phyloP scores from a whole-genome alignment of 2,888 invertebrate species.

The Synanthedon andrenaeformis region DNA sequence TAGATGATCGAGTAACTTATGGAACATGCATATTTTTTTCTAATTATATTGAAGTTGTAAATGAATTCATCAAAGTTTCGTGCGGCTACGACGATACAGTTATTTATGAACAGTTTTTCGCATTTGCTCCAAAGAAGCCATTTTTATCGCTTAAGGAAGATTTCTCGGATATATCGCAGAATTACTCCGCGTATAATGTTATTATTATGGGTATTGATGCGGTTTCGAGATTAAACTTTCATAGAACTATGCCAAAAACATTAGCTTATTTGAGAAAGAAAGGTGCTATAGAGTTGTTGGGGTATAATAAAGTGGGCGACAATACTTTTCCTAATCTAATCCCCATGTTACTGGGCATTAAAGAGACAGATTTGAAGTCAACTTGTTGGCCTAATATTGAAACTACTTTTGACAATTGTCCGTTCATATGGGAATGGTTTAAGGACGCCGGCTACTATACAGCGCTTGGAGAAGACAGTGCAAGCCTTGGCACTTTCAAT shows the following conservation, averaged over 20 bases:
- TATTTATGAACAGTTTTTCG: conserved; percentile 77
- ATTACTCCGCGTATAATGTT: conserved; percentile 70
- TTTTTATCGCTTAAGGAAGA: conserved; percentile 18
- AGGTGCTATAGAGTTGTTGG: conserved; percentile 81
- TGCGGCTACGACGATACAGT: conserved; percentile 62
- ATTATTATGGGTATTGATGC: conserved; percentile 88
- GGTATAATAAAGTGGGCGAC: conserved; percentile 94
- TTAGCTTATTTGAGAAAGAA: conserved; percentile 71
- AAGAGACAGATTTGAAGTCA: conserved; percentile 72
- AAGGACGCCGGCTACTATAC: conserved; percentile 80
- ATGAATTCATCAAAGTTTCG: conserved; percentile 78
- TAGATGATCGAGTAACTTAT: conserved; percentile 62
- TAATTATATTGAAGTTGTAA: conserved; percentile 43
- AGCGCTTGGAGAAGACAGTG: conserved; percentile 86
- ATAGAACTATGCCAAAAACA: conserved; percentile 85
- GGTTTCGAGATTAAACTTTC: conserved; percentile 86
- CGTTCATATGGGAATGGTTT: conserved; percentile 87
- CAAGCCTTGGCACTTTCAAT: conserved; percentile 83
- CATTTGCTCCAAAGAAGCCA: conserved; percentile 69
- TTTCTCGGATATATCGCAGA: conserved; percentile 15
- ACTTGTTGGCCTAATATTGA: conserved; percentile 73
- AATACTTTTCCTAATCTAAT: conserved; percentile 93
- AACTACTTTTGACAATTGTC: conserved; percentile 80
- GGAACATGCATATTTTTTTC: conserved; percentile 61
- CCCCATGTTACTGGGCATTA: conserved; percentile 81